These are phyloP conservation scores for Melitaea athalia DNA, from an alignment of 2,888 invertebrate species.

Conservation along the genomic window DNA sequence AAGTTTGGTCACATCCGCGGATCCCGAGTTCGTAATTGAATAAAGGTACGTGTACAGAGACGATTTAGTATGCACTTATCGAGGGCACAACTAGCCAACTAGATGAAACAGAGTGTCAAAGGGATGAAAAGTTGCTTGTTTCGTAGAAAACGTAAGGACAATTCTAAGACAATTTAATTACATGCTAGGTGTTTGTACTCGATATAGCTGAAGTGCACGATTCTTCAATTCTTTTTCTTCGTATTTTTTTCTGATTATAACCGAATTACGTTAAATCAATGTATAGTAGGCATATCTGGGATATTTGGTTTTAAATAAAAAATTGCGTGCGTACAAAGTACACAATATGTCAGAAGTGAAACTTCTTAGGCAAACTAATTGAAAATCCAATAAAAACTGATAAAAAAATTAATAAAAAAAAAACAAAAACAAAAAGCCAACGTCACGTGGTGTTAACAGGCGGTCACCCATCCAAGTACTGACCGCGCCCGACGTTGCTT, in stretches of 20 bases:
- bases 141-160: background rate
- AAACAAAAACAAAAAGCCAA: constrained; percentile 33
- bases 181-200: too few species aligned
- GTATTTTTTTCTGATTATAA: too few species aligned
- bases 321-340: too few species aligned
- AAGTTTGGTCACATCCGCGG: background rate
- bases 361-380: too few species aligned
- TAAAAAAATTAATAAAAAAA: too few species aligned
- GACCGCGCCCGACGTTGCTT: constrained; percentile 60
- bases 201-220: too few species aligned
- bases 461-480: constrained; percentile 68
- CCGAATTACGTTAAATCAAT: too few species aligned
- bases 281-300: too few species aligned
- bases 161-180: too few species aligned
- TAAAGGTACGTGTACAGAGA: constrained; percentile 33
- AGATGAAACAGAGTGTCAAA: constrained; percentile 25
- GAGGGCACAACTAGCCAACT: constrained; percentile 31
- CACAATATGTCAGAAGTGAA: too few species aligned
- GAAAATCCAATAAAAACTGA: too few species aligned
- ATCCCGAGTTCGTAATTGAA: constrained; percentile 18
- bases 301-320: constrained; percentile 9
- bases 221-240: too few species aligned
- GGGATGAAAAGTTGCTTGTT: constrained; percentile 35
- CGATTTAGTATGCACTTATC: constrained; percentile 40
- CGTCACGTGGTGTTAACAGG: constrained; percentile 55